Base-by-base conservation (phyloP, 1,140 invertebrate genomes). In the Trissolcus basalis region DNA sequence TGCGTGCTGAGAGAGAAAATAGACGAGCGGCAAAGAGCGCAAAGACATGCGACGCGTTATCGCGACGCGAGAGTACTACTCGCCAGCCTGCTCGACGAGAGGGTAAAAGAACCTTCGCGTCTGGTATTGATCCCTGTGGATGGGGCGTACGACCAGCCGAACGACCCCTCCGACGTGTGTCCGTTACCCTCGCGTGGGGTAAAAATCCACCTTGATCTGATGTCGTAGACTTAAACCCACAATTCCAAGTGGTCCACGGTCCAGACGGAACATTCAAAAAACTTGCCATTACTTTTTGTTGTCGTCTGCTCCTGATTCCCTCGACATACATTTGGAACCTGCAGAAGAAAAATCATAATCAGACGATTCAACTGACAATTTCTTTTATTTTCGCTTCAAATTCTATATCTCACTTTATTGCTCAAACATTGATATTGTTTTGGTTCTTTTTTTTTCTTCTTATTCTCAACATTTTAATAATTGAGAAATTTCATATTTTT, bases 51-150 rank as follows among this genome's bases (percentile, higher is more conserved):
- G 76, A 65, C 65, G 76, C 70, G 70, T 70, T 41, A n/a, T 63
- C 70, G 70, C 70, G 76, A 64, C 76, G 76, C 76, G 70, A 70
- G 64, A 74, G 19, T 58, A 78, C 76, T 78, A 56, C 50, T 78
- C 55, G 69, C 2, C 19, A 27, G 19, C 11, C 39, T 35, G 50
- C 49, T 59, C 58, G 58, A 14, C 51, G 51, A 16, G 65, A 77
- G 65, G 65, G 73, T 64, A 76, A 76, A 76, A 69, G 73, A 63
- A 59, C 73, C 61, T 71, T 67, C 59, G 19, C 64, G 77, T 51
- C 45, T 50, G 67, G 71, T 75, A 75, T 79, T 75, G 71, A 75
- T 75, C 65, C 51, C 51, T 51, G 65, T 33, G 67, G 61, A 67
- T 54, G 56, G 61, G 61, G 61, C 71, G 77, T 63, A 55, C 65